Percentiles rank a stretch among this genome's conserved stretches.
Evolutionary conservation across 2,113 vertebrate species (phyloP).

Genomic region (Thalassoma bifasciatum): DNA sequence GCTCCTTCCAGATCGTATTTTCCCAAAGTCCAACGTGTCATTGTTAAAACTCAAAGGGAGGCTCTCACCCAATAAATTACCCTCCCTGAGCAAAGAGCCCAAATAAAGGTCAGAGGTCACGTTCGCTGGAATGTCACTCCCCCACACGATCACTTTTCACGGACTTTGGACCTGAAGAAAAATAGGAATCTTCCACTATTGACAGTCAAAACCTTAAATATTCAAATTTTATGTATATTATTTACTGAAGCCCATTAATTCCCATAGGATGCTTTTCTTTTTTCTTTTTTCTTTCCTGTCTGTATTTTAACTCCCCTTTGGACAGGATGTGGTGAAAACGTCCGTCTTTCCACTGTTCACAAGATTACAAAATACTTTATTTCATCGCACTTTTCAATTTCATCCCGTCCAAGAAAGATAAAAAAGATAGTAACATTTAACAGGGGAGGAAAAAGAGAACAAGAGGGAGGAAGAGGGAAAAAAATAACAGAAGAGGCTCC

Average conservation of each 20-base stretch:
- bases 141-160: conserved; percentile 16
- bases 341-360: no score
- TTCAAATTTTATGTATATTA: not conserved
- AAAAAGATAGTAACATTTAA: no score
- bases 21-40: not conserved
- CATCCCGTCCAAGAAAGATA: no score
- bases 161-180: not conserved
- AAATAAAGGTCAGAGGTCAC: conserved; percentile 20
- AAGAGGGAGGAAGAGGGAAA: no score
- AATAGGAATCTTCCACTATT: not conserved
- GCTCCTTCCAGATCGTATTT: not conserved
- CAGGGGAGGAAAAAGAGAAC: no score
- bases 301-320: no score
- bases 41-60: not conserved
- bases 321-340: no score
- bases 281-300: no score
- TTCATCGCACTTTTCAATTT: no score
- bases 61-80: not conserved
- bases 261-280: not conserved
- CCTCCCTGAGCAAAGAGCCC: not conserved
- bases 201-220: not conserved
- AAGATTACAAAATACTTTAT: no score
- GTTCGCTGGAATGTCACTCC: not conserved
- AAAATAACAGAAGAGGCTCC: no score
- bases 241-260: not conserved